Evolutionary conservation across 2,113 vertebrate genomes (phyloP), one percentile per base, ranked within the genome.

Genomic region (Cyanocitta stelleri): DNA sequence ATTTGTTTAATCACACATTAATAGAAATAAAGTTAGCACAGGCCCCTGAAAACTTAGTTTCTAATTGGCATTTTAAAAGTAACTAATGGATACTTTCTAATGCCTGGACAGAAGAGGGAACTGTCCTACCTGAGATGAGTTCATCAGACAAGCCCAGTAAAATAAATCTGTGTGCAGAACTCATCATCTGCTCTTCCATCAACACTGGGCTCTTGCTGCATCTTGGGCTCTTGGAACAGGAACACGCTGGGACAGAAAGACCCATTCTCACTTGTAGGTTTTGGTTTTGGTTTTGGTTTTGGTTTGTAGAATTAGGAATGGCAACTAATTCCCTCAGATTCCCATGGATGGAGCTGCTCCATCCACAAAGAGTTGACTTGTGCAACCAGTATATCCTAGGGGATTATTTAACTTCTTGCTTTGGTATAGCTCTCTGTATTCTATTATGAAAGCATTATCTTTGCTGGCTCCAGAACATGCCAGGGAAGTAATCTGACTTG

Each of bases 281-380:
- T 63, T 58, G 32, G 32, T 18, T 86, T 58, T 56, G n/a, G 33
- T 21, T 73, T 63, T 58, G 32, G 32, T 18, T 86, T 58, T 56
- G 19, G 16, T 46, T 32, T 67, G 22, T 9, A 66, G 30, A 56
- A 68, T 24, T 6, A 62, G 32, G 43, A 87, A 84, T 6, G 23
- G 46, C 29, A 58, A 41, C 37, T 30, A 13, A 51, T 43, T 72
- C 15, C 11, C 15, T 75, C 7, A 0, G 16, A 61, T 44, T 27
- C 9, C 22, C 27, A 27, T 10, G 63, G 27, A 54, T 39, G 35
- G 35, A 75, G 35, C 23, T 59, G 66, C 30, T 56, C 67, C 44
- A 75, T 20, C 30, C 46, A 39, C 4, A 9, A 56, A 30, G 0
- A 69, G 14, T 8, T 1, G 0, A 44, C 29, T 52, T n/a, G 16